phyloP scores from a whole-genome alignment of 2,888 invertebrate species.

The Imbricaverruca yamaguchii region DNA sequence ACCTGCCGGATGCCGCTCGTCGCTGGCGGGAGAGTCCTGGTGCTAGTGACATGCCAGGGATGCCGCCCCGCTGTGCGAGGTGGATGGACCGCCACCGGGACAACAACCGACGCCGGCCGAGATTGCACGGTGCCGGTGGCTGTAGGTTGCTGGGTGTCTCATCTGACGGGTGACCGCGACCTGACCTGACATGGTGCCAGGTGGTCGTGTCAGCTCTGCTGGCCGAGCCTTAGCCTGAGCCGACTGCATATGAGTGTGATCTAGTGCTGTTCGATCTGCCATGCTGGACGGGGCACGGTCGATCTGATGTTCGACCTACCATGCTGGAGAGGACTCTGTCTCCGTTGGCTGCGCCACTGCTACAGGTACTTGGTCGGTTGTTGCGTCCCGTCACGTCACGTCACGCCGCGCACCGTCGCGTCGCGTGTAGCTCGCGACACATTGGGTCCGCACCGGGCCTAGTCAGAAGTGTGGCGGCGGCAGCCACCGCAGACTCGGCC shows the following conservation, averaged over 20 bases:
- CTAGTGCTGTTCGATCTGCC: too few relatives aligned
- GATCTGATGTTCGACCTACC: too few relatives aligned
- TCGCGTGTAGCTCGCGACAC: not conserved
- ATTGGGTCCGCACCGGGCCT: not conserved
- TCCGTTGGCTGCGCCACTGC: too few relatives aligned
- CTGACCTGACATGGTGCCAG: not conserved
- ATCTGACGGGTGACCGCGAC: not conserved
- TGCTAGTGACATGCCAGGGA: not conserved
- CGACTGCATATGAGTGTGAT: too few relatives aligned
- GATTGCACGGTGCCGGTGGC: not conserved
- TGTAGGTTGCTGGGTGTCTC: not conserved
- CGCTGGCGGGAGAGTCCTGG: conserved; percentile 14
- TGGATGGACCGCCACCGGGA: not conserved
- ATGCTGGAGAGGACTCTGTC: too few relatives aligned
- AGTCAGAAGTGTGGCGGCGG: not conserved
- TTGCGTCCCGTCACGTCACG: not conserved
- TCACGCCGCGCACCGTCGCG: not conserved
- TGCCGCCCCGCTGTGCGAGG: too few relatives aligned
- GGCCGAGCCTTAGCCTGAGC: too few relatives aligned
- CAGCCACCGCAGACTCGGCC: not conserved
- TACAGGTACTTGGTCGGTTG: not conserved
- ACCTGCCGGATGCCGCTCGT: not conserved
- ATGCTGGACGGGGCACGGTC: too few relatives aligned
- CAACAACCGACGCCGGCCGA: not conserved
- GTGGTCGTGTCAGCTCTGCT: too few relatives aligned